Conservation (phyloP, 1,140 invertebrate species). For the Philopotamus ludificatus region DNA sequence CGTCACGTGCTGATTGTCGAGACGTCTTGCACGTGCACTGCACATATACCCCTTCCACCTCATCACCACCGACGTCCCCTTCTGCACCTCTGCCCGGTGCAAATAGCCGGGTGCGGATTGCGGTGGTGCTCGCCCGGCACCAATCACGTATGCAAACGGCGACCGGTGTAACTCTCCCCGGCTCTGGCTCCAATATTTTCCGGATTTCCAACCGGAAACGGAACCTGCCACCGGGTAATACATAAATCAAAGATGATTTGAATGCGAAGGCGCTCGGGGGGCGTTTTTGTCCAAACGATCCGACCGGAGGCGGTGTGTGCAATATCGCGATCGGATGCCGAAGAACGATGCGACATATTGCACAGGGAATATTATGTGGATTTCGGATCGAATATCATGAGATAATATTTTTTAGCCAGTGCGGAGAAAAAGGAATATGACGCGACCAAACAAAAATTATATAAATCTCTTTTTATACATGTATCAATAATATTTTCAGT, state of each 20-base stretch:
- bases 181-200: conserved; percentile 34
- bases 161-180: conserved; percentile 23
- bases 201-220: conserved; percentile 32
- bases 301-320: background rate
- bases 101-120: too few species aligned
- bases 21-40: background rate
- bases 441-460: too few species aligned
- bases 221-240: conserved; percentile 16
- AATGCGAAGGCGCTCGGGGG: conserved; percentile 13
- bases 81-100: too few species aligned
- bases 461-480: too few species aligned
- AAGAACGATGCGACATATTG: background rate
- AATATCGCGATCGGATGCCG: background rate
- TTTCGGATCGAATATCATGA: too few species aligned
- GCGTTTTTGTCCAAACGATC: conserved; percentile 16
- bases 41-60: too few species aligned
- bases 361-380: background rate
- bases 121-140: background rate
- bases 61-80: too few species aligned
- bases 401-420: too few species aligned
- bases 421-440: too few species aligned
- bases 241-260: conserved; percentile 32
- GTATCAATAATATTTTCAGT: too few species aligned
- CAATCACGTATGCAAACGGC: conserved; percentile 33
- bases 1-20: too few species aligned